Percentiles rank a stretch among this genome's conserved stretches.
Conservation (phyloP, 2,888 invertebrate species). For the Halictus ligatus region DNA sequence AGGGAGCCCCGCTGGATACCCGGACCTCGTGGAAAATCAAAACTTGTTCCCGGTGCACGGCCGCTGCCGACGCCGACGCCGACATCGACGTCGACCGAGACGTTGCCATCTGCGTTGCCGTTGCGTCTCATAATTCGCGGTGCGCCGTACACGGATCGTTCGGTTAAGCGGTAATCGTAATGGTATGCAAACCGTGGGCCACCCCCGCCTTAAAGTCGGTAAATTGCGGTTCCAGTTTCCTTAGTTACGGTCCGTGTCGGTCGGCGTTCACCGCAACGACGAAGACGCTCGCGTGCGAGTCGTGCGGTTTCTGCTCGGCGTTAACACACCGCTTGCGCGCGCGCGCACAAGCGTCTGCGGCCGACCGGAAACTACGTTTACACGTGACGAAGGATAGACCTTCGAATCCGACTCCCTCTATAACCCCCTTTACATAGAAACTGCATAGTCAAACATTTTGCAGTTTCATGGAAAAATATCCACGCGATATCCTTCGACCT, state of each 20-base stretch:
- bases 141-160: slow-evolving; percentile 19
- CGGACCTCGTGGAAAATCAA: slow-evolving; percentile 12
- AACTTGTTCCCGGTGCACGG: not conserved
- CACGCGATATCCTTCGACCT: no score
- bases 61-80: not conserved
- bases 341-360: slow-evolving; percentile 22
- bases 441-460: not conserved
- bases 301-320: slow-evolving; percentile 28
- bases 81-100: not conserved
- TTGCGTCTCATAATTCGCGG: slow-evolving; percentile 10
- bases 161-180: slow-evolving; percentile 34
- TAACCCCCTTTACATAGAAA: not conserved
- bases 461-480: not conserved
- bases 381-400: not conserved
- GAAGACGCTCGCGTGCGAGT: slow-evolving; percentile 29
- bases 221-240: slow-evolving; percentile 50
- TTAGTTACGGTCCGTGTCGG: slow-evolving; percentile 40
- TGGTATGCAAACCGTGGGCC: slow-evolving; percentile 17
- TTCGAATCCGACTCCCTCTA: not conserved
- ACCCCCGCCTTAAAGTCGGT: slow-evolving; percentile 33
- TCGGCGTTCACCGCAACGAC: slow-evolving; percentile 44
- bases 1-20: not conserved
- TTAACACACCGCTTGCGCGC: not conserved
- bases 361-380: slow-evolving; percentile 6
- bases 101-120: not conserved